Conservation (phyloP, 2,888 invertebrate genomes). For the Leptinotarsa tumamoca region DNA sequence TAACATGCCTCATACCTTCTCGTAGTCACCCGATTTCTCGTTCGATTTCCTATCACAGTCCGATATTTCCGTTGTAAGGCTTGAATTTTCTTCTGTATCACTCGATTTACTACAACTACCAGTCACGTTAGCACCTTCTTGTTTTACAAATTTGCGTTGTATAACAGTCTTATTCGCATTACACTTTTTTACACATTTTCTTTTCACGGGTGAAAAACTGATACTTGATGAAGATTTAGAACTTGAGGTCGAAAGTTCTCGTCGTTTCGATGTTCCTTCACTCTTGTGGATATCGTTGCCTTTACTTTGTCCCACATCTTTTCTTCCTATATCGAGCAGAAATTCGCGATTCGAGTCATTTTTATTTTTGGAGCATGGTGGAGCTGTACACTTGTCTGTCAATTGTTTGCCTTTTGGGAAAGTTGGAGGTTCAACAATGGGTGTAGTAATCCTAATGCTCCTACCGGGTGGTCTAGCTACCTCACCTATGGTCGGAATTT, state of each 20-base stretch:
- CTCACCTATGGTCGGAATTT: slow-evolving; percentile 53
- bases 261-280: not conserved
- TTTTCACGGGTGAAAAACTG: slow-evolving; percentile 35
- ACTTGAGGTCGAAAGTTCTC: slow-evolving; percentile 19
- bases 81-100: slow-evolving; percentile 40
- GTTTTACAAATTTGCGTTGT: slow-evolving; percentile 14
- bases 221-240: slow-evolving; percentile 2
- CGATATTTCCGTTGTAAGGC: slow-evolving; percentile 32
- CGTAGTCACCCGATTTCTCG: slow-evolving; percentile 40
- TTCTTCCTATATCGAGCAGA: not conserved
- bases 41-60: slow-evolving; percentile 44
- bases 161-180: slow-evolving; percentile 21
- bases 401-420: no score
- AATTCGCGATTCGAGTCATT: not conserved
- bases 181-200: slow-evolving; percentile 36
- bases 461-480: slow-evolving; percentile 57
- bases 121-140: slow-evolving; percentile 25
- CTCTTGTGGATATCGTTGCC: not conserved
- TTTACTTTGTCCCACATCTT: not conserved
- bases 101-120: slow-evolving; percentile 27
- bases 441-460: slow-evolving; percentile 49
- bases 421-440: slow-evolving; percentile 54
- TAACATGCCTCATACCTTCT: slow-evolving; percentile 43
- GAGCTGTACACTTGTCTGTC: slow-evolving; percentile 9
- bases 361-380: not conserved